These are phyloP conservation scores for Muraenolepis orangiensis DNA, from an alignment of 2,797 vertebrate genomes.

Conservation along the genomic window DNA sequence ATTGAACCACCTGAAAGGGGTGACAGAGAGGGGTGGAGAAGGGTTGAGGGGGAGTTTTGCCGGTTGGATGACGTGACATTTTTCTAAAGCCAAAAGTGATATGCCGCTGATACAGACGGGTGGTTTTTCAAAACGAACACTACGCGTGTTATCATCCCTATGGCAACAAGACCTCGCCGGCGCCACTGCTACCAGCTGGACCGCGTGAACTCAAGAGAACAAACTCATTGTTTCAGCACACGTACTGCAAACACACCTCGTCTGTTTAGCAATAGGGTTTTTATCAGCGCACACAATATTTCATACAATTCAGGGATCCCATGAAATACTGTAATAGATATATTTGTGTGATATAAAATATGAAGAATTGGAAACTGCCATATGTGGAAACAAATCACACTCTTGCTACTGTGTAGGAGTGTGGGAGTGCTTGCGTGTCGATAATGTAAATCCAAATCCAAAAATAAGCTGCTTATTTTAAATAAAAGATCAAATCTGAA, in stretches of 20 bases:
- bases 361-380: neutral
- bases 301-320: neutral
- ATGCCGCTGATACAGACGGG: neutral
- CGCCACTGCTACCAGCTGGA: neutral
- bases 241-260: neutral
- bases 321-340: neutral
- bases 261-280: neutral
- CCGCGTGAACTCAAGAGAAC: neutral
- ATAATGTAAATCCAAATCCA: neutral
- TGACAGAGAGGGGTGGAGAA: neutral
- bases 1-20: neutral
- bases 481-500: no score
- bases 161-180: neutral
- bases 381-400: neutral
- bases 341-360: neutral
- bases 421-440: no score
- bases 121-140: neutral
- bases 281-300: neutral
- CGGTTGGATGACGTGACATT: neutral
- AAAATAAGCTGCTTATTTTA: neutral
- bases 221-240: neutral
- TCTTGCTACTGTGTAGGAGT: neutral
- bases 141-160: neutral
- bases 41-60: neutral
- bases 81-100: neutral